Evolutionary conservation across 2,888 invertebrate genomes (phyloP).

Genomic region (Drosophila kuntzei): DNA sequence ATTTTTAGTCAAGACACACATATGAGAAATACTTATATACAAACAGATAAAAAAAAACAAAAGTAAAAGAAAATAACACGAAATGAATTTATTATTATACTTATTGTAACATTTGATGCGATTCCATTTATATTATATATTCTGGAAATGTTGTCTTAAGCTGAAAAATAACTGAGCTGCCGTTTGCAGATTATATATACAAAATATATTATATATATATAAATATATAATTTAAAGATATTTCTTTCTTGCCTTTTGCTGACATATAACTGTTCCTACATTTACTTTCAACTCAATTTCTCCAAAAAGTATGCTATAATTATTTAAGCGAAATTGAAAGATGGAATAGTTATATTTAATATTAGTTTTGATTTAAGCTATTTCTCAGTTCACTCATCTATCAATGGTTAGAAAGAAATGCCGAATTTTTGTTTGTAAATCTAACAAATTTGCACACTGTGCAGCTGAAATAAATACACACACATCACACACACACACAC

Average conservation of each 20-base stretch:
- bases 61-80: slow-evolving; percentile 13
- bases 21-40: slow-evolving; percentile 25
- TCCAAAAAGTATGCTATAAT: slow-evolving; percentile 14
- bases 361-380: neutral
- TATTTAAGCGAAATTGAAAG: neutral
- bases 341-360: neutral
- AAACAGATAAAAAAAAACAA: slow-evolving; percentile 1
- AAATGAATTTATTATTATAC: slow-evolving; percentile 48
- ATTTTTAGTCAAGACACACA: slow-evolving; percentile 80
- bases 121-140: slow-evolving; percentile 7
- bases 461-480: slow-evolving; percentile 45
- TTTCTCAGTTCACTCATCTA: slow-evolving; percentile 36
- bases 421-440: slow-evolving; percentile 26
- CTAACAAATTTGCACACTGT: slow-evolving; percentile 34
- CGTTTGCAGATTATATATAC: slow-evolving; percentile 23
- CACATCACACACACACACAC: slow-evolving; percentile 24
- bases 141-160: slow-evolving; percentile 19
- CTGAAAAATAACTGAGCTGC: slow-evolving; percentile 20
- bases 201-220: no score
- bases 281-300: neutral
- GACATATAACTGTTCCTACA: slow-evolving; percentile 46
- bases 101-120: slow-evolving; percentile 25
- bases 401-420: slow-evolving; percentile 7
- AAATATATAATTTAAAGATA: neutral
- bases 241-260: slow-evolving; percentile 60